Conservation (phyloP, 2,888 invertebrate species). For the Lochmaea capreae region DNA sequence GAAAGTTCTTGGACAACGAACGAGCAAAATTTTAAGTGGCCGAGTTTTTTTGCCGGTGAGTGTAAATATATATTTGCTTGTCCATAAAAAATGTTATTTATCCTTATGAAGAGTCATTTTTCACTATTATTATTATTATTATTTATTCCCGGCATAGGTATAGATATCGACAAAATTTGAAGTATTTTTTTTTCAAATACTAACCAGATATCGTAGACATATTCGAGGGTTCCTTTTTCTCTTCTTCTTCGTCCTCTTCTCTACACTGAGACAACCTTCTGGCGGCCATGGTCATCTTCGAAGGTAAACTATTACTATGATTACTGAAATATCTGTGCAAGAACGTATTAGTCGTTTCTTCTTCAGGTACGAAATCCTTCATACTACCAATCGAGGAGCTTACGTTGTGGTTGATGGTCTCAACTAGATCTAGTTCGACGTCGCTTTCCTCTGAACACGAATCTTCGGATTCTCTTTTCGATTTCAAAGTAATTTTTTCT, state of each 20-base stretch:
- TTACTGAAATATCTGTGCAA: conserved; percentile 81
- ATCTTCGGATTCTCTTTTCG: conserved; percentile 36
- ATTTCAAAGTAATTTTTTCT: conserved; percentile 12
- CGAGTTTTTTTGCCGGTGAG: too few species aligned
- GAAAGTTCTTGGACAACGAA: too few species aligned
- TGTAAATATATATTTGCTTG: too few species aligned
- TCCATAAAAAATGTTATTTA: too few species aligned
- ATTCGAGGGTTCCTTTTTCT: conserved; percentile 57
- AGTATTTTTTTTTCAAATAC: background rate
- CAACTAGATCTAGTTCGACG: conserved; percentile 75
- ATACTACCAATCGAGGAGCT: conserved; percentile 76
- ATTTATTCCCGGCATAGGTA: too few species aligned
- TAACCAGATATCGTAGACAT: conserved; percentile 57
- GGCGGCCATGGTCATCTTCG: conserved; percentile 71
- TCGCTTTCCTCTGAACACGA: conserved; percentile 69
- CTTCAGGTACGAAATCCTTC: conserved; percentile 71
- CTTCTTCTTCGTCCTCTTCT: conserved; percentile 86
- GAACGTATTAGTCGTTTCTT: conserved; percentile 69
- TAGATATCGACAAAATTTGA: too few species aligned
- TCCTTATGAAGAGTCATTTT: too few species aligned
- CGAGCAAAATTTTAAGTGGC: too few species aligned
- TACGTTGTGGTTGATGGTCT: conserved; percentile 77
- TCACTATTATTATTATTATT: too few species aligned
- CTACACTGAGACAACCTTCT: conserved; percentile 83
- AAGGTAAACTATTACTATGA: conserved; percentile 78